Base-by-base conservation (phyloP, 2,888 invertebrate genomes). In the Tachystola acroxantha region DNA sequence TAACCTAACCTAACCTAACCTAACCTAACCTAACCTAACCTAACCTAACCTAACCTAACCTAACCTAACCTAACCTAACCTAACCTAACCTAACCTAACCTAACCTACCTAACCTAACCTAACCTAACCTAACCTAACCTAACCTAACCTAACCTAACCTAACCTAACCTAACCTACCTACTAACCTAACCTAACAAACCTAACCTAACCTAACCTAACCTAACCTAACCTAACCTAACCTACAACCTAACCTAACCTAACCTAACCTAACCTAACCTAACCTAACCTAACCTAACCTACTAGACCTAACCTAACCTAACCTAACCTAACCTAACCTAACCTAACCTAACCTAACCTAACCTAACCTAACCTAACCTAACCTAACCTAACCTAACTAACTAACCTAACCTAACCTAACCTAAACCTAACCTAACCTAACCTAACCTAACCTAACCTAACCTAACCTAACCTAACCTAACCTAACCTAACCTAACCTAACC, bases 341-440 rank as follows among this genome's bases (percentile, higher is more conserved):
- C 32, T 32, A 32, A 32, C 32, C 32, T 32, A 32, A 32, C 32
- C 32, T 32, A 32, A 32, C 32, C 32, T 34, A 34, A 34, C 27
- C 27, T 27, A 27, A 27, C 27, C 22, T 22, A 22, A 22, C 22
- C 22, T 22, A 22, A 22, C 22, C 22, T 22, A 22, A 22, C 22
- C 22, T 22, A 22, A 22, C 22, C 22, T 22, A 22, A 22, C 22
- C 22, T 22, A 22, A 22, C 22, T 9, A 22, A 4, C 22, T 22
- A 22, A 22, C 22, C 22, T 22, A 22, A 22, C 22, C 22, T 22
- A 22, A 22, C 22, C 30, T 22, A 22, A 22, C 22, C 22, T 22
- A 22, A 22, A 22, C 22, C 22, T 22, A 22, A 22, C 22, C 22
- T 22, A 22, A 22, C 22, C 22, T 22, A 22, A 30, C 22, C 22